Conservation (phyloP, 1,140 invertebrate species). For the Drosophila simulans region DNA sequence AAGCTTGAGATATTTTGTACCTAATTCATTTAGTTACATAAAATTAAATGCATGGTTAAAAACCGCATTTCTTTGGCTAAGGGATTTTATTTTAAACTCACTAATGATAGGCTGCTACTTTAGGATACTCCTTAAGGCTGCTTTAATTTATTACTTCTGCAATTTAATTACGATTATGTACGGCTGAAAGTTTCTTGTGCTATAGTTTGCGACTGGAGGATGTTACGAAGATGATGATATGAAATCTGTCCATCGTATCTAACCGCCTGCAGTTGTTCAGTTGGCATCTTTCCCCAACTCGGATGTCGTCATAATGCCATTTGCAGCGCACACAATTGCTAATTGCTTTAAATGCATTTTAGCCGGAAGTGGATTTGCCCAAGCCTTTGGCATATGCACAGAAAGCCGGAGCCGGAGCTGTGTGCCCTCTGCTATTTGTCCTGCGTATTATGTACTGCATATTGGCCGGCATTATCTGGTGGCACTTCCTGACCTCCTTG, state of each 20-base stretch:
- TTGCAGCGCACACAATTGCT: constrained; percentile 65
- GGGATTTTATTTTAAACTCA: too few species aligned
- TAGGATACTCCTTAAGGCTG: too few species aligned
- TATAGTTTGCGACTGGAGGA: background rate
- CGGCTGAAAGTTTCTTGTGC: constrained; percentile 6
- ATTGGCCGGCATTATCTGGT: constrained; percentile 62
- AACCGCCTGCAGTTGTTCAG: constrained; percentile 37
- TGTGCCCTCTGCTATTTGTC: constrained; percentile 26
- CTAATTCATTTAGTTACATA: background rate
- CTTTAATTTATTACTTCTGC: too few species aligned
- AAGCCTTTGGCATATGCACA: constrained; percentile 58
- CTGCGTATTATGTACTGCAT: constrained; percentile 54
- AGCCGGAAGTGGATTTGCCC: constrained; percentile 70
- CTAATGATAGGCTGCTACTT: too few species aligned
- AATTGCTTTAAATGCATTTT: constrained; percentile 78
- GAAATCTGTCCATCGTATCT: background rate
- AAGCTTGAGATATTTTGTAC: too few species aligned
- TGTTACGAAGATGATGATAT: background rate
- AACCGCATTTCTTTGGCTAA: too few species aligned
- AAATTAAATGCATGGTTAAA: too few species aligned
- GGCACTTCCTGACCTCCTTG: constrained; percentile 36
- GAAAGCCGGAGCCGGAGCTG: constrained; percentile 14
- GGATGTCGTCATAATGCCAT: constrained; percentile 42
- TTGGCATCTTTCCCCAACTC: constrained; percentile 10
- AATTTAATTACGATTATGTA: too few species aligned